These are phyloP conservation scores for Gibbula magus DNA, from an alignment of 2,888 invertebrate genomes.

Conservation along the genomic window DNA sequence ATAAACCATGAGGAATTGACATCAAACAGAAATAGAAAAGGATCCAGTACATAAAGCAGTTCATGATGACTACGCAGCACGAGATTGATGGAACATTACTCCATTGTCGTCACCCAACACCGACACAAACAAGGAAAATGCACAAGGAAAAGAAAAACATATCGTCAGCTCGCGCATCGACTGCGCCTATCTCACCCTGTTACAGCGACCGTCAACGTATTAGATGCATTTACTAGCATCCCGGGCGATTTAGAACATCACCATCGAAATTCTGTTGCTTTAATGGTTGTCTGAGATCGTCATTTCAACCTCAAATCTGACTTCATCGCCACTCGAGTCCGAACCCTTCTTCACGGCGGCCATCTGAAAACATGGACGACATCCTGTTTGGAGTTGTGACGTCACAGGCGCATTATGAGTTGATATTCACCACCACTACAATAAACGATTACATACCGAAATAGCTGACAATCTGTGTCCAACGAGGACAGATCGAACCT, in stretches of 20 bases:
- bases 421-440: neutral
- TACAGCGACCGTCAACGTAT: slow-evolving; percentile 31
- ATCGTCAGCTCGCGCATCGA: neutral
- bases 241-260: slow-evolving; percentile 26
- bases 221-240: slow-evolving; percentile 34
- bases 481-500: too few relatives aligned
- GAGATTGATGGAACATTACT: too few relatives aligned
- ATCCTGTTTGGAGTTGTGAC: slow-evolving; percentile 18
- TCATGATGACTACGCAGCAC: too few relatives aligned
- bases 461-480: too few relatives aligned
- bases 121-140: too few relatives aligned
- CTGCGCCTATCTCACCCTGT: slow-evolving; percentile 30
- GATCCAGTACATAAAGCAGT: too few relatives aligned
- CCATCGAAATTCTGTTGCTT: neutral
- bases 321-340: neutral
- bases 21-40: neutral
- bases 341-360: neutral
- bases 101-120: too few relatives aligned
- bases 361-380: slow-evolving; percentile 27
- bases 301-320: neutral
- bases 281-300: neutral
- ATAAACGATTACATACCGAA: neutral
- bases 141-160: neutral
- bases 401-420: slow-evolving; percentile 6
- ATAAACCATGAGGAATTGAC: neutral